These are phyloP conservation scores for Dolichotis patagonum DNA, from an alignment of 2,113 vertebrate genomes.

Conservation along the genomic window DNA sequence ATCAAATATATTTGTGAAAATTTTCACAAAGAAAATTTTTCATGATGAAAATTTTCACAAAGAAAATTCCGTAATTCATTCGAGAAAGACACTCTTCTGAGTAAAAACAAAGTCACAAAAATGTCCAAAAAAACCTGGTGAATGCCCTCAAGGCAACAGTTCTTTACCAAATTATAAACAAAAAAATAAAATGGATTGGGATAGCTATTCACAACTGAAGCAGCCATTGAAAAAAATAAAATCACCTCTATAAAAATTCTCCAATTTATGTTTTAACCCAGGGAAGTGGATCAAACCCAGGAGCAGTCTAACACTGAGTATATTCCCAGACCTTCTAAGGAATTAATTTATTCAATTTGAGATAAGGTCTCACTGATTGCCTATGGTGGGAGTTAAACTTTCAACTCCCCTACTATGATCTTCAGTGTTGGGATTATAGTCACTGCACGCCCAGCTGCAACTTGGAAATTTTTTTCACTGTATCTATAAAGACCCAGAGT, in stretches of 20 bases:
- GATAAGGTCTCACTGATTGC: neutral
- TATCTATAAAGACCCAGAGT: neutral
- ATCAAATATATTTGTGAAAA: neutral
- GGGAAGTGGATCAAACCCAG: neutral
- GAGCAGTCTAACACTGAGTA: neutral
- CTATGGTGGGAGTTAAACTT: neutral
- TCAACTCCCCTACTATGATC: neutral
- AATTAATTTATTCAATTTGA: neutral
- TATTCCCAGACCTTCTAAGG: neutral
- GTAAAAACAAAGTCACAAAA: neutral
- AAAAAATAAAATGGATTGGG: slow-evolving; percentile 41
- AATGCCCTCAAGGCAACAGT: neutral
- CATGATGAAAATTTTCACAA: neutral
- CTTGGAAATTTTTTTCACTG: neutral
- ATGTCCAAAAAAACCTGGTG: neutral
- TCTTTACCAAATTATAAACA: slow-evolving; percentile 6
- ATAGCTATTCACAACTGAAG: slow-evolving; percentile 15
- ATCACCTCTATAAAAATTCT: slow-evolving; percentile 19
- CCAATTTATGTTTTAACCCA: neutral
- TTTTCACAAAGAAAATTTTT: neutral
- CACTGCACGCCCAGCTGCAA: neutral
- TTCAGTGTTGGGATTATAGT: neutral
- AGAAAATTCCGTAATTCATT: neutral
- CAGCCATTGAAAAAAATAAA: slow-evolving; percentile 8
- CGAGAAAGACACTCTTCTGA: slow-evolving; percentile 22